Percentiles rank a stretch among this genome's conserved stretches.
phyloP scores from a whole-genome alignment of 1,140 invertebrate species.

The Drosophila punjabiensis region DNA sequence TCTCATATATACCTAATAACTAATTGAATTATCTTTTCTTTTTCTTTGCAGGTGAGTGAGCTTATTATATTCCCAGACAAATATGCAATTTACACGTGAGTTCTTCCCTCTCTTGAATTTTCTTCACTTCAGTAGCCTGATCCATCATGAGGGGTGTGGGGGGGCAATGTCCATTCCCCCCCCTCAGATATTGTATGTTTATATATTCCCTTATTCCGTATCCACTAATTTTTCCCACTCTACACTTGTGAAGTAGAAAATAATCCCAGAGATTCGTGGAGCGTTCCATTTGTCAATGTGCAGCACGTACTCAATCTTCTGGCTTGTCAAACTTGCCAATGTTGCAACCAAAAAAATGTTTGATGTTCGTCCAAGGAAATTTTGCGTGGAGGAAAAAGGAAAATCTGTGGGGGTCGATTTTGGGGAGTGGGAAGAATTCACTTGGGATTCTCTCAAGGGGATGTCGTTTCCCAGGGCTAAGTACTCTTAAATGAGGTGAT shows the following conservation, averaged over 20 bases:
- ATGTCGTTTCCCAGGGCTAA: not conserved
- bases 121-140: slow-evolving; percentile 18
- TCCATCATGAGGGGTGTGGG: slow-evolving; percentile 30
- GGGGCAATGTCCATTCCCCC: not conserved
- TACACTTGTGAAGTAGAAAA: not conserved
- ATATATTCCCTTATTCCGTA: not conserved
- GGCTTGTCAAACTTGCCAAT: slow-evolving; percentile 82
- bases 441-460: not conserved
- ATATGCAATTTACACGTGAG: slow-evolving; percentile 62
- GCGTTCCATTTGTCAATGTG: slow-evolving; percentile 79
- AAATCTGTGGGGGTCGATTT: not conserved
- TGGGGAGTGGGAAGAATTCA: not conserved
- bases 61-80: slow-evolving; percentile 12
- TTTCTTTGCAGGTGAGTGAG: slow-evolving; percentile 69
- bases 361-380: slow-evolving; percentile 23
- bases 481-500: not conserved
- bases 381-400: not conserved
- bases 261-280: slow-evolving; percentile 44
- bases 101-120: not conserved
- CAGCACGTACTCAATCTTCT: slow-evolving; percentile 83
- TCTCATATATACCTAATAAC: slow-evolving; percentile 1
- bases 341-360: slow-evolving; percentile 70
- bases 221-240: slow-evolving; percentile 16
- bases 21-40: slow-evolving; percentile 37
- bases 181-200: not conserved